Evolutionary conservation across 1,140 invertebrate genomes (phyloP), one percentile per base, ranked within the genome.

Genomic region (Chelonus insularis): DNA sequence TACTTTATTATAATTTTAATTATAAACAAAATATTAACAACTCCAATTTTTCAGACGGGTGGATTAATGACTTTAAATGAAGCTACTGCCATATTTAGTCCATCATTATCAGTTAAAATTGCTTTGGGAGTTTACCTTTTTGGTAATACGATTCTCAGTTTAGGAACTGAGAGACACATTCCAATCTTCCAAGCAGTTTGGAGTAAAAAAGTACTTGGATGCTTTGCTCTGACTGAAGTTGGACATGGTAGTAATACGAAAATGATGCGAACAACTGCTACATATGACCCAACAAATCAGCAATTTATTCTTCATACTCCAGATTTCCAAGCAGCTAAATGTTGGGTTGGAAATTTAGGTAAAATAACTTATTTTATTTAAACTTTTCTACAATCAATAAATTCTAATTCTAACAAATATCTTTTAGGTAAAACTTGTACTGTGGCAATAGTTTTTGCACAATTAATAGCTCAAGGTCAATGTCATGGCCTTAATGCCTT

Each of bases 401-500:
- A 34, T 34, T n/a, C n/a, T n/a, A n/a, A n/a, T n/a, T n/a, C n/a
- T n/a, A n/a, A n/a, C n/a, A n/a, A 14, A 39, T n/a, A 58, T 39
- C 18, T 39, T 60, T 67, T 79, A 85, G 89, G 91, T 60, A 89
- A 95, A 86, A 91, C 88, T n/a, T 89, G 92, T 50, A 95, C 92
- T 4, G 87, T 95, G 69, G 91, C 90, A n/a, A 80, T 95, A 62
- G 86, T 96, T 1, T 97, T 95, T 83, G 95, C 95, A 4, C 93
- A 96, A 79, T 83, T 98, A 23, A 87, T 90, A 70, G 92, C 91
- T 2, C 84, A 86, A 0, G 87, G 87, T 4, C 79, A 81, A 9
- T 87, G 88, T 73, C 90, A 94, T 71, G 92, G 93, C 1, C 77
- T 95, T 2, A 91, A 93, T 79, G 84, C 87, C 0, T 95, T 95